These are phyloP conservation scores for Bellardia bayeri DNA, from an alignment of 2,888 invertebrate genomes.

Conservation along the genomic window DNA sequence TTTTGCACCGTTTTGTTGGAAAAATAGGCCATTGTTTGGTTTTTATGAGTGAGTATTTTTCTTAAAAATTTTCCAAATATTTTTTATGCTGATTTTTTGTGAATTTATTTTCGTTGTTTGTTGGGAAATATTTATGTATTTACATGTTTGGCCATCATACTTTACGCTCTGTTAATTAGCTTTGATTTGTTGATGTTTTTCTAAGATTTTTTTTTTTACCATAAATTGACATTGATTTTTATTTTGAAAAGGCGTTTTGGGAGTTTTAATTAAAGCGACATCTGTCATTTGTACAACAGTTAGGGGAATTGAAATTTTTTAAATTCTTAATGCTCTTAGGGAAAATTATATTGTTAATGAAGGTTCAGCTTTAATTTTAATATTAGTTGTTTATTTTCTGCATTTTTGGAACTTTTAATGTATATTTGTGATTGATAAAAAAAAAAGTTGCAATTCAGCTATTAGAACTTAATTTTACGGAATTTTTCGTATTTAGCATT, in stretches of 20 bases:
- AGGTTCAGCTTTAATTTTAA: constrained; percentile 2
- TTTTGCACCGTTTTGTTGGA: constrained; percentile 46
- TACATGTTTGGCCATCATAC: constrained; percentile 68
- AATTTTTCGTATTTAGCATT: too few species aligned
- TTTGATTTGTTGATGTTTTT: constrained; percentile 74
- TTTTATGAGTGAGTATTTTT: constrained; percentile 66
- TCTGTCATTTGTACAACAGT: constrained; percentile 58
- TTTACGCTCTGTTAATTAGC: constrained; percentile 76
- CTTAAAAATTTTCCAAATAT: constrained; percentile 53
- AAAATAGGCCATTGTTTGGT: constrained; percentile 47
- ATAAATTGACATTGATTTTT: constrained; percentile 73
- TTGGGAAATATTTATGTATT: constrained; percentile 52
- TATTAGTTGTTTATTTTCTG: not conserved
- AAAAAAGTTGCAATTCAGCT: not conserved
- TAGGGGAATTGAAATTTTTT: constrained; percentile 16
- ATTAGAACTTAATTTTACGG: too few species aligned
- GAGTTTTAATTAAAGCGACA: constrained; percentile 74
- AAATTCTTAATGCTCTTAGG: constrained; percentile 53
- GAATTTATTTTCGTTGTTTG: constrained; percentile 33
- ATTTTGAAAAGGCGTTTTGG: constrained; percentile 70
- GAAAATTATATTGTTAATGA: constrained; percentile 36
- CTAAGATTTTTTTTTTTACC: constrained; percentile 31
- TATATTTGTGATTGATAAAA: not conserved
- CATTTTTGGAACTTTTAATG: too few species aligned
- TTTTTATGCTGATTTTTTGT: constrained; percentile 59